A percentile compares a stretch with the other conserved stretches of the same genome.
Conservation (phyloP, 35 echinoderm and acorn worm species). For the Lytechinus pictus region DNA sequence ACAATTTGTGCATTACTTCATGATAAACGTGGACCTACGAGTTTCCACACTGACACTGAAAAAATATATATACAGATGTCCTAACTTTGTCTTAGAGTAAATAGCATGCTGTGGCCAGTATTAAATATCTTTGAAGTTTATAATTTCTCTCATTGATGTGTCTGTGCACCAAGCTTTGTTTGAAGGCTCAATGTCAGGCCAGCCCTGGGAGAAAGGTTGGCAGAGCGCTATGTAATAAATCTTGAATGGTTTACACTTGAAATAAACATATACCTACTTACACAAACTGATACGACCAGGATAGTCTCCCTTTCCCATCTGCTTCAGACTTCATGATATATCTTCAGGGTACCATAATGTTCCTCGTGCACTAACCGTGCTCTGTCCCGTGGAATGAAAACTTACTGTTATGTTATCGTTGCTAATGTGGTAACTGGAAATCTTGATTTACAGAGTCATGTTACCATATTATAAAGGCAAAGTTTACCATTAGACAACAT, state of each 20-base stretch:
- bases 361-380: background rate
- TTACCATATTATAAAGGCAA: too few relatives aligned
- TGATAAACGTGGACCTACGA: background rate
- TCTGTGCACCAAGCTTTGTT: background rate
- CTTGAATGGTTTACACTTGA: constrained; percentile 25
- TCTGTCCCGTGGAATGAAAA: background rate
- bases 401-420: too few relatives aligned
- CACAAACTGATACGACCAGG: background rate
- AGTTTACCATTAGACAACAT: too few relatives aligned
- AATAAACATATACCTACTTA: constrained; percentile 16
- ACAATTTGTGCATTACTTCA: background rate
- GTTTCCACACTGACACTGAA: too few relatives aligned
- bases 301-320: background rate
- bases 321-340: background rate
- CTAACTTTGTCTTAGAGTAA: background rate
- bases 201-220: background rate
- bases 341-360: background rate
- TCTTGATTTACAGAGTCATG: too few relatives aligned
- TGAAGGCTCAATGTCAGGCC: background rate
- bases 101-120: background rate
- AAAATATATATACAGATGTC: background rate
- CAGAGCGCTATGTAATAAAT: constrained; percentile 21
- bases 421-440: too few relatives aligned
- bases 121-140: background rate
- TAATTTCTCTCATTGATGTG: background rate